Evolutionary conservation across 2,797 vertebrate genomes (phyloP).

Genomic region (Thunnus albacares): DNA sequence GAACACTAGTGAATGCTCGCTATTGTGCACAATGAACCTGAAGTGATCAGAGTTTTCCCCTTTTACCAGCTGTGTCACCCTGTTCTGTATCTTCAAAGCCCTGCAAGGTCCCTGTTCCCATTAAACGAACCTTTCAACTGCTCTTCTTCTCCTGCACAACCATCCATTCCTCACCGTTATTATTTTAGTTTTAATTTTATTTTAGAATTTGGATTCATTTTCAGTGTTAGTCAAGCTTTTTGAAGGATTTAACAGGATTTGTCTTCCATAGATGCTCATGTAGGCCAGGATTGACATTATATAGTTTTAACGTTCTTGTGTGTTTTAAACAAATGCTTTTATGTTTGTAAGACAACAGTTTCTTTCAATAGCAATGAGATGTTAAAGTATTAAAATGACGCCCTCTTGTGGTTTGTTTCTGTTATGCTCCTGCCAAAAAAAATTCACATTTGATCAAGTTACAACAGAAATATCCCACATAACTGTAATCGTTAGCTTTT

Average conservation of each 20-base stretch:
- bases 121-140: not conserved
- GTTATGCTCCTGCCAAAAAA: not conserved
- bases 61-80: constrained; percentile 2
- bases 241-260: not conserved
- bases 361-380: not conserved
- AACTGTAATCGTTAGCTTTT: not conserved
- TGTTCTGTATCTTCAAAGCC: constrained; percentile 13
- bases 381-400: constrained; percentile 19
- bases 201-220: not conserved
- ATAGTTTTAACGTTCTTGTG: not conserved
- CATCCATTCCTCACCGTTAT: constrained; percentile 12
- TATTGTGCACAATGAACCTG: constrained; percentile 57
- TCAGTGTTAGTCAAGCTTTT: not conserved
- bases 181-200: constrained; percentile 27
- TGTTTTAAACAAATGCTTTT: constrained; percentile 4
- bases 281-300: not conserved
- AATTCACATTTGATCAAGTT: not conserved
- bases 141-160: constrained; percentile 54
- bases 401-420: constrained; percentile 59
- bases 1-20: constrained; percentile 50
- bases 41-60: constrained; percentile 43
- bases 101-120: too few species aligned
- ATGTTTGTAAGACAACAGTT: not conserved
- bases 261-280: not conserved
- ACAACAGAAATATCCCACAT: not conserved